These are phyloP conservation scores for Tanypteryx hageni DNA, from an alignment of 2,888 invertebrate genomes.

Conservation along the genomic window DNA sequence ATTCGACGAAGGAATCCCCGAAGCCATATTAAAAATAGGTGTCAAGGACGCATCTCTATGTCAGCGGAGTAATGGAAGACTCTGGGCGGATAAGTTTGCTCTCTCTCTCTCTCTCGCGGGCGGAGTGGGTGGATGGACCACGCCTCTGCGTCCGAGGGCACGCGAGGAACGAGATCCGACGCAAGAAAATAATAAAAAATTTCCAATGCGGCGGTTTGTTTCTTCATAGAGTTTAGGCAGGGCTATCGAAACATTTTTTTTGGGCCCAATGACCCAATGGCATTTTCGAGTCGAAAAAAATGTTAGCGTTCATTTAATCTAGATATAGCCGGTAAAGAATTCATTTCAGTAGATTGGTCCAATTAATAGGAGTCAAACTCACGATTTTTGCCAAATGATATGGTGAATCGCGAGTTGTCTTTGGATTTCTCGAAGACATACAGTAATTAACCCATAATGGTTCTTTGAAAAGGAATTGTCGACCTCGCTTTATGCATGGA, in stretches of 20 bases:
- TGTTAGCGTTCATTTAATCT: not conserved
- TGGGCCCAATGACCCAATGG: not conserved
- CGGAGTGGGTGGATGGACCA: constrained; percentile 10
- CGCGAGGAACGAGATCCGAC: constrained; percentile 15
- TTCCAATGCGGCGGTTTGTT: not conserved
- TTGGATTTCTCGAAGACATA: too few species aligned
- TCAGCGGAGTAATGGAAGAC: not conserved
- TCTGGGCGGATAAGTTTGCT: not conserved
- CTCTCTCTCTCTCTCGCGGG: not conserved
- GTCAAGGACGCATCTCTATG: constrained; percentile 16
- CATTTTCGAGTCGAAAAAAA: not conserved
- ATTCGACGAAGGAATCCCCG: not conserved
- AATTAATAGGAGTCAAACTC: not conserved
- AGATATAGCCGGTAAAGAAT: not conserved
- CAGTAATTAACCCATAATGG: too few species aligned
- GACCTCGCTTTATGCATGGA: too few species aligned
- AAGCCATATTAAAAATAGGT: not conserved
- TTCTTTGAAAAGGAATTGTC: too few species aligned
- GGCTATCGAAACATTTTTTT: not conserved
- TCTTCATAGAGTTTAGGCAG: not conserved
- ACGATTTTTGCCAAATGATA: too few species aligned
- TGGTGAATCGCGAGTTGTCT: too few species aligned
- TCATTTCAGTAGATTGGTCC: not conserved
- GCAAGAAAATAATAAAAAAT: not conserved
- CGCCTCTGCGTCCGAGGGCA: constrained; percentile 5